Evolutionary conservation across 2,113 vertebrate genomes (phyloP).

Genomic region (Loxodonta africana): DNA sequence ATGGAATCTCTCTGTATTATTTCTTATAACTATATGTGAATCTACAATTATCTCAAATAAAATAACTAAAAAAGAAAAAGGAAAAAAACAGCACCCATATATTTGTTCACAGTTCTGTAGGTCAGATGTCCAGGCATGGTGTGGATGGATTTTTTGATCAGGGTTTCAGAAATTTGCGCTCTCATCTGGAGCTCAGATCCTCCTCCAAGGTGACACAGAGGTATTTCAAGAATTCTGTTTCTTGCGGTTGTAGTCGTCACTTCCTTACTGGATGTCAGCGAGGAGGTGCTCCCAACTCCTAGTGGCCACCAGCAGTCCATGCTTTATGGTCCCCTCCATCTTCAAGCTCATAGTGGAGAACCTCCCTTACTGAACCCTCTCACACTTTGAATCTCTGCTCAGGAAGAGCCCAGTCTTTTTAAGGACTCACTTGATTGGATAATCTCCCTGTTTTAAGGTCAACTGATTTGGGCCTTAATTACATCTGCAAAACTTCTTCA

Average conservation of each 20-base stretch:
- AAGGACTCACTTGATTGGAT: not conserved
- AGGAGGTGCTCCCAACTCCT: too few species aligned
- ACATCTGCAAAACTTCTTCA: not conserved
- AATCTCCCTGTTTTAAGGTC: not conserved
- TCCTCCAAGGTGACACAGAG: not conserved
- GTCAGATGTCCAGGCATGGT: not conserved
- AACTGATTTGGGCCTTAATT: not conserved
- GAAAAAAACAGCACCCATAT: not conserved
- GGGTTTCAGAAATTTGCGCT: not conserved
- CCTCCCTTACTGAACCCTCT: too few species aligned
- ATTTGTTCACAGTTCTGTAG: not conserved
- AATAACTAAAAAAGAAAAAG: too few species aligned
- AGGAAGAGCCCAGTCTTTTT: not conserved
- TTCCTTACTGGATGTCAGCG: too few species aligned
- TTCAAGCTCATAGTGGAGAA: too few species aligned
- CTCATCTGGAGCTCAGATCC: not conserved
- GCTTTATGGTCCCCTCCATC: too few species aligned
- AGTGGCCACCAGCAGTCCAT: too few species aligned
- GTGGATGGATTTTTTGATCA: too few species aligned
- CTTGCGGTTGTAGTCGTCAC: not conserved
- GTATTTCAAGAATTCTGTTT: not conserved
- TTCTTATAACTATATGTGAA: too few species aligned
- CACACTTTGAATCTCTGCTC: not conserved
- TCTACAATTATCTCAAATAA: too few species aligned
- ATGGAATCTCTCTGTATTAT: too few species aligned